Conservation (phyloP, 2,113 vertebrate genomes). For the Microtus pennsylvanicus region DNA sequence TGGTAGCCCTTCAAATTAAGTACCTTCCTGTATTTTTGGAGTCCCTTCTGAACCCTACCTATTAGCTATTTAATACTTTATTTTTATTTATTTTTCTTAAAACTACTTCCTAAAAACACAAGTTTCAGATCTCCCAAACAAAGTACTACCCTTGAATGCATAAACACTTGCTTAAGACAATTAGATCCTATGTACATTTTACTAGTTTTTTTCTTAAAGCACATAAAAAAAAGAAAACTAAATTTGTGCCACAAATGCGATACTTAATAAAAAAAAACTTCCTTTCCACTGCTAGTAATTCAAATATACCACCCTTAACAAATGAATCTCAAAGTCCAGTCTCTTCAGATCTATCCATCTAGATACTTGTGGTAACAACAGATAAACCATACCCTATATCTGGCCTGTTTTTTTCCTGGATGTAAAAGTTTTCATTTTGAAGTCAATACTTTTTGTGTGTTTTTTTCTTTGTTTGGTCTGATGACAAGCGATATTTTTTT, state of each 20-base stretch:
- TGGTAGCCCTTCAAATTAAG: neutral
- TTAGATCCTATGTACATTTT: neutral
- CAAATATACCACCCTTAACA: neutral
- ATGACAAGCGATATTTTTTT: neutral
- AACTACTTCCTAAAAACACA: neutral
- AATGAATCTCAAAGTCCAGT: neutral
- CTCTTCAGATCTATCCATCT: neutral
- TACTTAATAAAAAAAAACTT: neutral
- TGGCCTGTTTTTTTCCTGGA: neutral
- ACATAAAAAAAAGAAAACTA: slow-evolving; percentile 10
- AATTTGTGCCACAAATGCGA: neutral
- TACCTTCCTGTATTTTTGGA: neutral
- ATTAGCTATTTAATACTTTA: neutral
- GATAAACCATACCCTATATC: neutral
- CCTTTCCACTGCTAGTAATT: neutral
- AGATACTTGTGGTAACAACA: neutral
- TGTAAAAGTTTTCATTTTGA: slow-evolving; percentile 10
- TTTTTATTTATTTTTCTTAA: slow-evolving; percentile 49
- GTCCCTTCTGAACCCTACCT: neutral
- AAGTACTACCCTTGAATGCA: neutral
- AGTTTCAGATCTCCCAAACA: neutral
- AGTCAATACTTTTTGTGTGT: neutral
- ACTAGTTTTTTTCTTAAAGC: neutral
- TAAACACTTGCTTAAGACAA: neutral
- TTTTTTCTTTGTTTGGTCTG: neutral